phyloP scores from a whole-genome alignment of 2,113 vertebrate species.

The Nothobranchius kuhntae region DNA sequence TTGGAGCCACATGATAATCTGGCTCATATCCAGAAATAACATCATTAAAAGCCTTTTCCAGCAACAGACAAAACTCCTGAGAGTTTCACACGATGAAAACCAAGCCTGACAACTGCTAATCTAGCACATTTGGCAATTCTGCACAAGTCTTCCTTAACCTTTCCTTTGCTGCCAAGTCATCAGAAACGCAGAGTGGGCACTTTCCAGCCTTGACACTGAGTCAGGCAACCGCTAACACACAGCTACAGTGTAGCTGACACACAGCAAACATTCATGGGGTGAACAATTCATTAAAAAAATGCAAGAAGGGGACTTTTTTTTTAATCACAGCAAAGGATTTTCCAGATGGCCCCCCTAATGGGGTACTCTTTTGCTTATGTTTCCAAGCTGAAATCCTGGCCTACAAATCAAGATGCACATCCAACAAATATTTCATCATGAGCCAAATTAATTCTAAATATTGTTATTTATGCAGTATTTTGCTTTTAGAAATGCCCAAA shows the following conservation, averaged over 20 bases:
- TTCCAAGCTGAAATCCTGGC: constrained; percentile 47
- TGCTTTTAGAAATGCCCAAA: no score
- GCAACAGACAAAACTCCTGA: constrained; percentile 24
- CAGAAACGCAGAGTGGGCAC: constrained; percentile 55
- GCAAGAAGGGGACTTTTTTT: constrained; percentile 35
- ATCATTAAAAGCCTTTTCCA: constrained; percentile 43
- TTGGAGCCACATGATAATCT: constrained; percentile 11
- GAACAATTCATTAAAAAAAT: constrained; percentile 58
- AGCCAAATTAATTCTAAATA: constrained; percentile 36
- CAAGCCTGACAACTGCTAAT: constrained; percentile 33
- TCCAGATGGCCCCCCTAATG: constrained; percentile 64
- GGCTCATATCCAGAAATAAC: constrained; percentile 16
- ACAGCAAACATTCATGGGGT: constrained; percentile 40
- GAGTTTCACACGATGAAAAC: constrained; percentile 23
- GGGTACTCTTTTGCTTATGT: constrained; percentile 42
- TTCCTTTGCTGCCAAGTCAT: constrained; percentile 65
- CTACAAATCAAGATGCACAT: constrained; percentile 40
- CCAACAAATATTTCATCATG: constrained; percentile 45
- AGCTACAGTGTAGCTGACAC: constrained; percentile 17
- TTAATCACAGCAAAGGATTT: constrained; percentile 46
- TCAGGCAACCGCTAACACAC: constrained; percentile 35
- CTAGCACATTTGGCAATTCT: constrained; percentile 53
- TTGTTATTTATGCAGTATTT: constrained; percentile 10
- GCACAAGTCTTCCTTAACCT: constrained; percentile 64
- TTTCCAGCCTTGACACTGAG: constrained; percentile 47